A percentile compares a stretch with the other conserved stretches of the same genome.
Conservation (phyloP, 2,113 vertebrate genomes). For the Albula glossodonta region DNA sequence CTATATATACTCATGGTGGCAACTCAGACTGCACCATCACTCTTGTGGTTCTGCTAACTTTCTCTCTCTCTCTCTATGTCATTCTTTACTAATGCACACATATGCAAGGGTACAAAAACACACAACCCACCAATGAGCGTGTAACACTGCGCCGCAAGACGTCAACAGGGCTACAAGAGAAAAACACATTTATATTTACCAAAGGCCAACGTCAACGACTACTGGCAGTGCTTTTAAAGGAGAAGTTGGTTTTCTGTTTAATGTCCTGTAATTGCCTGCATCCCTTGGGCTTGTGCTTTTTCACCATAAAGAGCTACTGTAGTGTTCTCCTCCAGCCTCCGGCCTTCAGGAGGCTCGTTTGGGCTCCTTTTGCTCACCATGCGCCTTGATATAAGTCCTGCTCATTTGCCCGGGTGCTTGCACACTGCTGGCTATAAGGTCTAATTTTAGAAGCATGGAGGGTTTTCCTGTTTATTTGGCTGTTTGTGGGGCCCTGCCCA, state of each 20-base stretch:
- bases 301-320: constrained; percentile 50
- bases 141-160: not conserved
- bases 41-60: no score
- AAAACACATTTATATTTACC: not conserved
- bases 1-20: no score
- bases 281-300: constrained; percentile 35
- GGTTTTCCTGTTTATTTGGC: constrained; percentile 43
- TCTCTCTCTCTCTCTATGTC: no score
- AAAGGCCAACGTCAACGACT: not conserved
- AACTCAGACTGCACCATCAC: no score
- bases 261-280: constrained; percentile 45
- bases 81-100: not conserved
- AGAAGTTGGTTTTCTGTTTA: constrained; percentile 31
- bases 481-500: constrained; percentile 25
- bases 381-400: constrained; percentile 41
- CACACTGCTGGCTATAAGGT: constrained; percentile 42
- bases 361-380: constrained; percentile 20
- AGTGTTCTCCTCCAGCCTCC: constrained; percentile 25
- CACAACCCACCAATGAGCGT: not conserved
- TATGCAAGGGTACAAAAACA: not conserved
- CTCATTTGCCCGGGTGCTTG: constrained; percentile 29
- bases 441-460: constrained; percentile 48
- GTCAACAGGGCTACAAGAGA: not conserved
- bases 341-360: constrained; percentile 42
- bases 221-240: not conserved